These are phyloP conservation scores for Poecile montanus DNA, from an alignment of 2,797 vertebrate genomes.

Conservation along the genomic window DNA sequence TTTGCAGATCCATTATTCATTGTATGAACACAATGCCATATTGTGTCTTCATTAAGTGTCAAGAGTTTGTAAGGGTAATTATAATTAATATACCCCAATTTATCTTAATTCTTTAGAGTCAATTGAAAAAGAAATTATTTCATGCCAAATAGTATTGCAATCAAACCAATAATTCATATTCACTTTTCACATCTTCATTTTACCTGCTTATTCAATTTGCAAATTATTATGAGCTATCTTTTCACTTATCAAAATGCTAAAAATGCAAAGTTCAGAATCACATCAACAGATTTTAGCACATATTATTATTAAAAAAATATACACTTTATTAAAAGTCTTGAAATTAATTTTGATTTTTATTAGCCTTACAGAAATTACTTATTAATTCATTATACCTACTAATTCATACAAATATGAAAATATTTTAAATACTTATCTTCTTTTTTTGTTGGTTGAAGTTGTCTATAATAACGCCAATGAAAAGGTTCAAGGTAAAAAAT, in stretches of 20 bases:
- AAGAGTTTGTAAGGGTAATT: not conserved
- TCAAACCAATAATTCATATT: not conserved
- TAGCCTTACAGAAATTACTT: not conserved
- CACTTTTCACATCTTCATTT: not conserved
- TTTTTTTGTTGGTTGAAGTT: constrained; percentile 99
- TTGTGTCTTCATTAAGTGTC: not conserved
- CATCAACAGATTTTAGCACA: not conserved
- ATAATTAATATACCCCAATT: not conserved
- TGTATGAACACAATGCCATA: not conserved
- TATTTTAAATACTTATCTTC: constrained; percentile 92
- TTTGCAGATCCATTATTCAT: not conserved
- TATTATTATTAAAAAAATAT: not conserved
- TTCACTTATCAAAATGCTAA: not conserved
- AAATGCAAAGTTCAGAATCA: not conserved
- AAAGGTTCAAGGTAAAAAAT: constrained; percentile 98
- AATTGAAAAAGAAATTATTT: not conserved
- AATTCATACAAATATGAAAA: not conserved
- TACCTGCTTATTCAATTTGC: not conserved
- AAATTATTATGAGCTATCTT: not conserved
- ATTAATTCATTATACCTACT: not conserved
- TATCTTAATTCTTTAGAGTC: not conserved
- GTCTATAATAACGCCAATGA: constrained; percentile 99
- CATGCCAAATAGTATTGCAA: not conserved
- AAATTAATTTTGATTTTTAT: not conserved
- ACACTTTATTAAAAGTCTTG: not conserved